Base-by-base conservation (phyloP, 37 sponge, comb jelly and placozoan species). In the Tethya wilhelma region DNA sequence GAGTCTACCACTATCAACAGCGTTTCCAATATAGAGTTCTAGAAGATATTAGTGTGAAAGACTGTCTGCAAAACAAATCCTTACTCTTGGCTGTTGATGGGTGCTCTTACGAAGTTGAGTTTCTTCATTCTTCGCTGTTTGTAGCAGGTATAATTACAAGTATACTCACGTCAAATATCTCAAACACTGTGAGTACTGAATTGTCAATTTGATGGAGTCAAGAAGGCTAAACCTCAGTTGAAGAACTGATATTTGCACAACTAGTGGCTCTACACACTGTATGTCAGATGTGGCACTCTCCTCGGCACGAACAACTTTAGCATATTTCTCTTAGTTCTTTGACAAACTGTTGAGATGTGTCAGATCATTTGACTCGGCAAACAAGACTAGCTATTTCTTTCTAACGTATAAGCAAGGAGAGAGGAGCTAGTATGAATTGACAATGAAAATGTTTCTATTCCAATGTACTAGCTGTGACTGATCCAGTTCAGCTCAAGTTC, bases 111-210 rank as follows among this genome's bases (percentile, higher is more conserved):
- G 9, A 14, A 0, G 60, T 93, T 9, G 46, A 34, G 37, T 75
- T 88, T 67, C 26, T 38, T 33, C 89, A 88, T 38, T 68, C 56
- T 6, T 78, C 95, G 5, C 8, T 90, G 11, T 91, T 74, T 44
- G 30, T 91, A 32, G 95, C 79, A 38, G 99, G 99, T 0, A 97
- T 2, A 96, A 99, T 83, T 86, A 85, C 65, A 99, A 99, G 72
- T 93, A 85, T 58, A n/a, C n/a, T 94, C 97, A 14, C 82, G 99
- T 38, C 23, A 38, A 0, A 66, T 99, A 7, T 81, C 91, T 30
- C 99, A 99, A 69, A 94, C 97, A 22, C 99, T 97, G 4, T 99
- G 99, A 97, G 30, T 89, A 20, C 30, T n/a, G n/a, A n/a, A n/a
- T n/a, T n/a, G n/a, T n/a, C n/a, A n/a, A n/a, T n/a, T 96, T 19